Base-by-base conservation (phyloP, 2,888 invertebrate genomes). In the Tipula vernalis region DNA sequence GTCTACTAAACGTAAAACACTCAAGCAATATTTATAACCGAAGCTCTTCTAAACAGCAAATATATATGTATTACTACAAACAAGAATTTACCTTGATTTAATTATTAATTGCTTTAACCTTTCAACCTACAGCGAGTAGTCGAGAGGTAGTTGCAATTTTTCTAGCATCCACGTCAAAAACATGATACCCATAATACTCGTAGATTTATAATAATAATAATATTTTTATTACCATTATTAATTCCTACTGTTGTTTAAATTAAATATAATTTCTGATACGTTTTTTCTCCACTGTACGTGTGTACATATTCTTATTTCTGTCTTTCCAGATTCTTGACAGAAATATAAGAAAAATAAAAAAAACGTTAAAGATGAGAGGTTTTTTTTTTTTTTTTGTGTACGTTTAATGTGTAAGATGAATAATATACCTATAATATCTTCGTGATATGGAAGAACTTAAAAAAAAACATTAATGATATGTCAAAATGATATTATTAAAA, bases 81-180 rank as follows among this genome's bases (percentile, higher is more conserved):
- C n/a, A n/a, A 51, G n/a, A 51, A 28, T 28, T 28, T 28, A 28
- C 28, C 41, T 41, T 41, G 71, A 71, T 71, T 71, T 28, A 71
- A 71, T 71, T 71, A 71, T 71, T 71, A 71, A 71, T 71, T 71
- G 71, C 71, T 71, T 71, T 71, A 71, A 71, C 71, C 71, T 71
- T 71, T 71, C 28, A 28, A 71, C 71, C 71, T 71, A 28, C 0
- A 71, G 18, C 8, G 71, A 28, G 28, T 71, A 71, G 71, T 71
- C 71, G 28, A 71, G 71, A 71, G 71, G 10, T 71, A 10, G 57
- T 57, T 57, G 57, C 57, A 57, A 28, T 71, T 71, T 28, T 71
- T 28, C 71, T 71, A 28, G 71, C 8, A 71, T 15, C 57, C 5
- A 28, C 51, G 51, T 57, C 51, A 51, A 51, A 51, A 51, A 13